Percentiles rank a stretch among this genome's conserved stretches.
These are phyloP conservation scores for Pseudopipra pipra DNA, from an alignment of 2,113 vertebrate species.

Conservation along the genomic window DNA sequence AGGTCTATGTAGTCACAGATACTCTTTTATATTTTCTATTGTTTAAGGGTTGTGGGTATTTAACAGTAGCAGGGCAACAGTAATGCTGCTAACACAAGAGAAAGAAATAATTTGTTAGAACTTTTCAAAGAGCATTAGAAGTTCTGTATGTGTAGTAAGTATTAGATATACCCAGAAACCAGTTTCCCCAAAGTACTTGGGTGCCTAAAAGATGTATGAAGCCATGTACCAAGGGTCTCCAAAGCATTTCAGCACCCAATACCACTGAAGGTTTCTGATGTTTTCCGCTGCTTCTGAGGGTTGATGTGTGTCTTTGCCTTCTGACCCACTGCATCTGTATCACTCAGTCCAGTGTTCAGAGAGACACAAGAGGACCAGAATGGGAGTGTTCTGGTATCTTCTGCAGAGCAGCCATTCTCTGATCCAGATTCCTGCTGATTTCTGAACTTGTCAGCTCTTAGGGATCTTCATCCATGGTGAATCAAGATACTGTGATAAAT, in stretches of 20 bases:
- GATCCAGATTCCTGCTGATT: not conserved
- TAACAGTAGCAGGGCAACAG: not conserved
- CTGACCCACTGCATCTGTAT: not conserved
- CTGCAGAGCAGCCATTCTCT: not conserved
- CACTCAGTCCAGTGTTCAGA: not conserved
- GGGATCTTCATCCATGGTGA: not conserved
- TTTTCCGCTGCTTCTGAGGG: not conserved
- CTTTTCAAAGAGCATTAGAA: not conserved
- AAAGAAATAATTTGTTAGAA: not conserved
- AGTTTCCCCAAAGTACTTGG: not conserved
- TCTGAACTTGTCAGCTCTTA: not conserved
- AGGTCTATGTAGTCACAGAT: not conserved
- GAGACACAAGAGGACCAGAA: not conserved
- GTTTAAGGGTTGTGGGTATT: not conserved
- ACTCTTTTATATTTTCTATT: not conserved
- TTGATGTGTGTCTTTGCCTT: not conserved
- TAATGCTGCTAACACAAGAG: not conserved
- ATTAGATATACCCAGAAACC: not conserved
- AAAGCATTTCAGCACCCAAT: not conserved
- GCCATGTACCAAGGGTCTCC: not conserved
- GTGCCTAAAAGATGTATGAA: not conserved
- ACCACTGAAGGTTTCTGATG: accelerated
- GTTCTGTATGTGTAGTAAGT: not conserved
- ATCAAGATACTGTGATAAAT: not conserved
- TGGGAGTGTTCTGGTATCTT: not conserved